Evolutionary conservation across 2,113 vertebrate species (phyloP).

Genomic region (Nycticryphes semicollaris): DNA sequence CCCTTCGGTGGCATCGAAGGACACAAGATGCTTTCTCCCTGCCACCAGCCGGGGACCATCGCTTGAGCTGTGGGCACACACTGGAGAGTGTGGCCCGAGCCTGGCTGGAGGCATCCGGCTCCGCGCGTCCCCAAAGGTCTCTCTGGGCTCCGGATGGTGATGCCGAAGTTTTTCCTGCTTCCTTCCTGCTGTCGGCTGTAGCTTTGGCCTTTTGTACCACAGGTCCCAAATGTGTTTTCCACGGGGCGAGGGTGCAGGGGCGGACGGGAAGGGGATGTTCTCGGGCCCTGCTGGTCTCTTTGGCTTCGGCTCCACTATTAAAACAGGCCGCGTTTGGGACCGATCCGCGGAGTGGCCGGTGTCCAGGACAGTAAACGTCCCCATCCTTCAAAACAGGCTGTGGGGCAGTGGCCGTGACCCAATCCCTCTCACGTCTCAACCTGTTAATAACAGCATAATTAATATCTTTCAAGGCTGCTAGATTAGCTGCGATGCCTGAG

Average conservation of each 20-base stretch:
- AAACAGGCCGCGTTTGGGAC: neutral
- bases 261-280: slow-evolving; percentile 3
- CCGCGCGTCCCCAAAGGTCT: neutral
- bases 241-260: neutral
- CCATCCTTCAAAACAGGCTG: neutral
- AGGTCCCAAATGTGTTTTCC: slow-evolving; percentile 31
- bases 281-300: neutral
- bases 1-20: accelerated
- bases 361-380: neutral
- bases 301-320: neutral
- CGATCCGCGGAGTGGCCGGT: neutral
- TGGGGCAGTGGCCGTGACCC: neutral
- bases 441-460: neutral
- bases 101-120: neutral
- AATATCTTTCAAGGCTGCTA: neutral
- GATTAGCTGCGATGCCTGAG: neutral
- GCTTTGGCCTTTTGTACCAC: slow-evolving; percentile 56
- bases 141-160: neutral
- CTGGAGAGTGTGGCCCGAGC: accelerated
- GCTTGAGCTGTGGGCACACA: accelerated
- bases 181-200: slow-evolving; percentile 56
- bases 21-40: accelerated
- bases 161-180: slow-evolving; percentile 52
- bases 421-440: accelerated
- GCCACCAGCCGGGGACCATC: accelerated